Evolutionary conservation across 2,113 vertebrate species (phyloP), one percentile per base, ranked within the genome.

Genomic region (Grus americana): DNA sequence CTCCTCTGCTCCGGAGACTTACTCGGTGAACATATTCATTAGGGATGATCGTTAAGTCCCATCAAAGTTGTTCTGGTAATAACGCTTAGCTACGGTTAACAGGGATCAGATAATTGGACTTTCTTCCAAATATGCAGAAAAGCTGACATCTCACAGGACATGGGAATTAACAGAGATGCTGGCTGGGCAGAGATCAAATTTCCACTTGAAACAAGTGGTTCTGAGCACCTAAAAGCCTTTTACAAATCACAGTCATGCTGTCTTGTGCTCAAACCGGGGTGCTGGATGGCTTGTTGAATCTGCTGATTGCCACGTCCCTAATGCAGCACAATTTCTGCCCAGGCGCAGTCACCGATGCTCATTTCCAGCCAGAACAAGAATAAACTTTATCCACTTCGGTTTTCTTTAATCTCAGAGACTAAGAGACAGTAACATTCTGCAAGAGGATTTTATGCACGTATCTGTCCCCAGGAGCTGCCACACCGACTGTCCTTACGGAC

Each of bases 171-270:
- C 24, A 49, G 42, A 90, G 46, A 90, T 50, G 46, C 79, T 91
- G 85, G 58, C 81, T 74, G 29, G 52, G 18, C 16, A 93, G 34
- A 88, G 54, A 92, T 54, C 92, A 92, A 94, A 90, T 78, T 93
- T 88, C 85, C 88, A 88, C 86, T 95, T 67, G 54, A 67, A 80
- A 78, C 67, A 63, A 92, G 72, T 58, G 13, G 19, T 70, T 88
- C 55, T 83, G 74, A 93, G 81, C 12, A 66, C 30, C 23, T 72
- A 65, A 91, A 89, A 27, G 36, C 50, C 19, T 90, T 92, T 44
- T 58, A 38, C 42, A 93, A 83, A 83, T 86, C 88, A 44, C 29
- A 73, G 63, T 72, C 62, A 27, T 52, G 55, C 68, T 79, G 63
- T 36, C 38, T 66, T 44, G 30, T 47, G 47, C 52, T 89, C 65